A percentile compares a stretch with the other conserved stretches of the same genome.
phyloP scores from a whole-genome alignment of 1,140 invertebrate species.

The Drosophila jambulina region DNA sequence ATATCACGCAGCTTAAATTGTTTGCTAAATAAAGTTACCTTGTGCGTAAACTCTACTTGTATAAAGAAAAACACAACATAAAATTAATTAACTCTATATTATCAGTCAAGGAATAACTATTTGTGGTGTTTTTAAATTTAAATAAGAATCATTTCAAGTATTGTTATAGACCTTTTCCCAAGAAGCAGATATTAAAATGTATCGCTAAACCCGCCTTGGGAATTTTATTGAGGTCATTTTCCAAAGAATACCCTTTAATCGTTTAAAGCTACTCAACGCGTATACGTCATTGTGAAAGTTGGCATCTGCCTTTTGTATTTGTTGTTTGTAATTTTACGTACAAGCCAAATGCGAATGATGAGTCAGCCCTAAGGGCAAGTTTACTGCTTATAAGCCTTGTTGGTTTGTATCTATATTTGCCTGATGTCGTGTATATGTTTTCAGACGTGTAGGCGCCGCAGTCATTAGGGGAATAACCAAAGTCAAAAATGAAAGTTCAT shows the following conservation, averaged over 20 bases:
- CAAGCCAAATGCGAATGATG: slow-evolving; percentile 4
- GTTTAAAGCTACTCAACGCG: neutral
- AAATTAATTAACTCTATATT: neutral
- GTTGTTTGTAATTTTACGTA: neutral
- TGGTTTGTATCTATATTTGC: neutral
- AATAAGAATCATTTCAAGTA: neutral
- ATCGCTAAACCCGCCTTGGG: too few species aligned
- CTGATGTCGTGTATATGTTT: slow-evolving; percentile 8
- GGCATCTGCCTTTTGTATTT: neutral
- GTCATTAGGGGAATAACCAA: slow-evolving; percentile 4
- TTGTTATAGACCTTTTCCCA: too few species aligned
- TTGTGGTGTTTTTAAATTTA: neutral
- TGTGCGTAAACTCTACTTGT: neutral
- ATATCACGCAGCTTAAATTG: neutral
- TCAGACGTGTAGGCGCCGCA: slow-evolving; percentile 21
- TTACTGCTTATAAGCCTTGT: neutral
- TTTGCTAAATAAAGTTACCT: neutral
- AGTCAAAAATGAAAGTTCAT: slow-evolving; percentile 14
- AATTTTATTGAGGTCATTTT: neutral
- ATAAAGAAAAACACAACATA: neutral
- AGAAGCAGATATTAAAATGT: neutral
- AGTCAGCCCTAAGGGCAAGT: slow-evolving; percentile 16
- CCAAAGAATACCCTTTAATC: neutral
- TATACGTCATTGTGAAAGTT: slow-evolving; percentile 14
- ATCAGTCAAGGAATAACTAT: neutral